These are phyloP conservation scores for Myrmophylax atrothorax DNA, from an alignment of 2,113 vertebrate species.

Conservation along the genomic window DNA sequence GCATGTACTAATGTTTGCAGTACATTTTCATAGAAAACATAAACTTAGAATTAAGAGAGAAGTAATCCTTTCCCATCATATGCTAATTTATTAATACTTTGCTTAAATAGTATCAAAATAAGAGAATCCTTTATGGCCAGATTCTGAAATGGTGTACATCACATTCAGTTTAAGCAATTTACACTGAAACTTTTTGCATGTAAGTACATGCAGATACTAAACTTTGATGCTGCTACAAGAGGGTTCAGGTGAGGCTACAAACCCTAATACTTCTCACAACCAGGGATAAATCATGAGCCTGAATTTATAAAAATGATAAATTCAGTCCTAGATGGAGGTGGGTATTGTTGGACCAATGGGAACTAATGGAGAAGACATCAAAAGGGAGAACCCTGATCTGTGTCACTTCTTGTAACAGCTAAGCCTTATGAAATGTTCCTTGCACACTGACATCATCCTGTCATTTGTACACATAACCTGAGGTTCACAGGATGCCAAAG, in stretches of 20 bases:
- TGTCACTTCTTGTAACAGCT: not conserved
- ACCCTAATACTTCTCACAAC: not conserved
- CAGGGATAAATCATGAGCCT: not conserved
- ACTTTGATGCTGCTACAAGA: not conserved
- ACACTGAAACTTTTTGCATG: not conserved
- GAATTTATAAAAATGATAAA: not conserved
- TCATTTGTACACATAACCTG: not conserved
- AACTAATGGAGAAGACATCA: not conserved
- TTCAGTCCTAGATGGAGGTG: not conserved
- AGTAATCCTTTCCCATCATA: not conserved
- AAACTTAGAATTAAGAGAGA: not conserved
- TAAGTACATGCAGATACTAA: not conserved
- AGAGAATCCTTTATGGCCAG: not conserved
- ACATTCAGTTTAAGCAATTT: not conserved
- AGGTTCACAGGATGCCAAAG: not conserved
- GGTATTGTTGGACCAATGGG: not conserved
- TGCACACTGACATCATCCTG: not conserved
- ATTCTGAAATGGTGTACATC: not conserved
- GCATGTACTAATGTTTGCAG: not conserved
- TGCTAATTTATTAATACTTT: not conserved
- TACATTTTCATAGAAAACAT: constrained; percentile 36
- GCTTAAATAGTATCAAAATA: not conserved
- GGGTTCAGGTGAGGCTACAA: not conserved
- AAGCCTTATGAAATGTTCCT: not conserved
- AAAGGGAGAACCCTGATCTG: not conserved